These are phyloP conservation scores for Microctenopoma stevenorrisi DNA, from an alignment of 2,797 vertebrate genomes.

Conservation along the genomic window DNA sequence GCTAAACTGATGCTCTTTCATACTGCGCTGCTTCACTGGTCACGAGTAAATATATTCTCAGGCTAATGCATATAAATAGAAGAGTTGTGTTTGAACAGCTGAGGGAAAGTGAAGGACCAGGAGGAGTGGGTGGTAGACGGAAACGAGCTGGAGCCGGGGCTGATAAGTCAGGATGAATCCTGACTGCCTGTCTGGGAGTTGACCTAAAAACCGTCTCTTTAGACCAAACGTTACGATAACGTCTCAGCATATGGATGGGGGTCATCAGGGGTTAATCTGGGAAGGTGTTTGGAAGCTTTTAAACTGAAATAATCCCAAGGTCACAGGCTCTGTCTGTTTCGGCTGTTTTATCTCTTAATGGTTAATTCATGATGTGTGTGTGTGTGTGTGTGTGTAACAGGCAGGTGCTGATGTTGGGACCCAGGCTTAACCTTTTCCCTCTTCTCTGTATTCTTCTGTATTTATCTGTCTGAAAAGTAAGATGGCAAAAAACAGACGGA, in stretches of 20 bases:
- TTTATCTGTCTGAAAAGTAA: conserved; percentile 14
- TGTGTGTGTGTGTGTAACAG: conserved; percentile 17
- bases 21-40: conserved; percentile 86
- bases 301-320: conserved; percentile 47
- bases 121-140: conserved; percentile 18
- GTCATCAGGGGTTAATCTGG: conserved; percentile 52
- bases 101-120: conserved; percentile 59
- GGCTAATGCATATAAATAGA: conserved; percentile 87
- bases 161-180: conserved; percentile 7
- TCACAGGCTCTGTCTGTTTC: conserved; percentile 21
- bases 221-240: conserved; percentile 8
- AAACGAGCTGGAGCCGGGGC: conserved; percentile 11
- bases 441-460: neutral
- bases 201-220: conserved; percentile 2
- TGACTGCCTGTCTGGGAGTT: neutral
- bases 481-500: neutral
- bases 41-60: conserved; percentile 89
- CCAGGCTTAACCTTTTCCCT: conserved; percentile 1
- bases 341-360: conserved; percentile 47
- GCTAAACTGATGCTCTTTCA: conserved; percentile 89
- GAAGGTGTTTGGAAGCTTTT: conserved; percentile 42
- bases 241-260: conserved; percentile 19
- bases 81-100: conserved; percentile 87
- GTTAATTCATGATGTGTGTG: conserved; percentile 56
- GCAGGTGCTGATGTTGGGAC: conserved; percentile 41